Base-by-base conservation (phyloP, 2,888 invertebrate species). In the Mesorhabditis sp. region DNA sequence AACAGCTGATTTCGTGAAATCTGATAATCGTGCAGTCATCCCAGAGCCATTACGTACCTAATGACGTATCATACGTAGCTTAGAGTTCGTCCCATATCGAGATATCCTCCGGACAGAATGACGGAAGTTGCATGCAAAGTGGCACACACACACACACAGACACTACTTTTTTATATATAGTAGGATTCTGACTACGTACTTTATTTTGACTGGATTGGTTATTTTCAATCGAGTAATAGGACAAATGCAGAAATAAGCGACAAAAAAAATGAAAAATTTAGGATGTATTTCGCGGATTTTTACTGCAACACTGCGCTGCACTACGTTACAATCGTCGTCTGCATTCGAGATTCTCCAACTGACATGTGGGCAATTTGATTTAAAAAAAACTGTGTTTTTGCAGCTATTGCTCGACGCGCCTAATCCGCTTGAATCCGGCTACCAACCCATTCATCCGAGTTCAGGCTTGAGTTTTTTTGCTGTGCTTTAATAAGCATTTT, bases 281-380 rank as follows among this genome's bases (percentile, higher is more conserved):
- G 58, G n/a, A 50, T 50, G 58, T 86, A 86, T 70, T 86, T 86
- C 70, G 79, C 83, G n/a, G 86, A 86, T 71, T 86, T 86, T 76
- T 86, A 86, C 76, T 86, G 86, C 75, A 85, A 84, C 75, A 75
- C 78, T 64, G 67, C 69, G 13, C 74, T 75, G 5, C 86, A 86
- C 75, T 85, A 86, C 69, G 80, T 86, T 10, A 86, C 86, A 0
- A 69, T 86, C 5, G 84, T 86, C 5, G 68, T 85, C 5, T 78
- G 78, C 63, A n/a, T 70, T 2, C 71, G 70, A 44, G 75, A 72
- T 28, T 78, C 82, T n/a, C 74, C 73, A 6, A 75, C 78, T 4
- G 85, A 85, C 70, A 58, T 28, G 74, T 77, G 41, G 10, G 67
- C 45, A 15, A 28, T 13, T 43, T 42, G 4, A 43, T 13, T 7